A percentile compares a stretch with the other conserved stretches of the same genome.
Evolutionary conservation across 1,140 invertebrate genomes (phyloP).

Genomic region (Trichomalopsis sarcophagae): DNA sequence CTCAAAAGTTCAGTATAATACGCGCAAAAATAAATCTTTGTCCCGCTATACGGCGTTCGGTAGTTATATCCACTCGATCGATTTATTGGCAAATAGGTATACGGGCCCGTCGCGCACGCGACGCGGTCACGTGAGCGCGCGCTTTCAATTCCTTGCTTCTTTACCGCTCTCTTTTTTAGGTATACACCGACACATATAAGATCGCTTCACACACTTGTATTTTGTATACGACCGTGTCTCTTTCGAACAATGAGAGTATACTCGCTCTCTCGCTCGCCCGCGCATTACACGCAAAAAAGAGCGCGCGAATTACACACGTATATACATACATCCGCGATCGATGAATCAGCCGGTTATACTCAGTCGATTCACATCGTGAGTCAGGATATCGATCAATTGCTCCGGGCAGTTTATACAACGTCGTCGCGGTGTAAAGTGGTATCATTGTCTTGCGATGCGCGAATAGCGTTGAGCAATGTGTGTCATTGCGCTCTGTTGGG

Average conservation of each 20-base stretch:
- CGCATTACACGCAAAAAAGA: neutral
- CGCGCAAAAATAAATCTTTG: constrained; percentile 3
- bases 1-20: neutral
- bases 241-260: neutral
- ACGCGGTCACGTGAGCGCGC: neutral
- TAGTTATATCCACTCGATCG: neutral
- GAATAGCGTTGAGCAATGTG: neutral
- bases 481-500: neutral
- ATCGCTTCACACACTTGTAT: too few species aligned
- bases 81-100: neutral
- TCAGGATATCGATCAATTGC: neutral
- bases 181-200: neutral
- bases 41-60: neutral
- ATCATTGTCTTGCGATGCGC: too few species aligned
- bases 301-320: neutral
- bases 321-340: neutral
- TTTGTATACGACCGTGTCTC: too few species aligned
- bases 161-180: neutral
- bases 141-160: neutral
- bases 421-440: too few species aligned
- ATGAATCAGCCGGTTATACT: neutral
- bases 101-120: neutral
- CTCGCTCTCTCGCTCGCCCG: neutral
- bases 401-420: neutral
- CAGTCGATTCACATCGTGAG: neutral